Conservation (phyloP, 2,888 invertebrate genomes). For the Schizotus pectinicornis region DNA sequence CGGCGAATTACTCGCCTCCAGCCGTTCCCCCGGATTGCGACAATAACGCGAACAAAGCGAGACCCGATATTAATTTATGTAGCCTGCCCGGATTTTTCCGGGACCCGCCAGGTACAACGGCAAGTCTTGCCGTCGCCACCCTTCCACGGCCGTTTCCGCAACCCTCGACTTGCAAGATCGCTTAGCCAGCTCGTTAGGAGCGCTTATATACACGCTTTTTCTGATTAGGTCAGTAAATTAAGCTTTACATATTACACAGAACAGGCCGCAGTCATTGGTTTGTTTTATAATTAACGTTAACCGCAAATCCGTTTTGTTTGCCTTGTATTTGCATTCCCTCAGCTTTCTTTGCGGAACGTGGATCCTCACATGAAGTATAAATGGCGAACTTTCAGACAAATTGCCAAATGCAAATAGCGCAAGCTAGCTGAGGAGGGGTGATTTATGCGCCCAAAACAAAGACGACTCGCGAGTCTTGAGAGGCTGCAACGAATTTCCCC, state of each 20-base stretch:
- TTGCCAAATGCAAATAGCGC: constrained; percentile 7
- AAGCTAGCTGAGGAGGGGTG: too few species aligned
- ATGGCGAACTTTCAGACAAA: not conserved
- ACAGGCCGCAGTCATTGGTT: constrained; percentile 32
- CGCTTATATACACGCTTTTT: constrained; percentile 30
- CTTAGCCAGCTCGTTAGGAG: constrained; percentile 38
- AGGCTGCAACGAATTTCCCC: not conserved
- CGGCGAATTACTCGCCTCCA: too few species aligned
- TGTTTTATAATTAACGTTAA: constrained; percentile 34
- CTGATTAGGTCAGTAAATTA: constrained; percentile 43
- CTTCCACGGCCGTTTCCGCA: too few species aligned
- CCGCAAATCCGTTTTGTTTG: not conserved
- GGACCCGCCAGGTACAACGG: too few species aligned
- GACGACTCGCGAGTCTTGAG: too few species aligned
- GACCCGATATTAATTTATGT: too few species aligned
- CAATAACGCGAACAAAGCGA: too few species aligned
- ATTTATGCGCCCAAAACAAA: too few species aligned
- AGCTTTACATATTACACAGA: constrained; percentile 40
- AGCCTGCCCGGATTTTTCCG: too few species aligned
- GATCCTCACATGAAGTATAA: constrained; percentile 22
- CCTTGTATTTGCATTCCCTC: constrained; percentile 20
- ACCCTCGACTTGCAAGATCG: constrained; percentile 21
- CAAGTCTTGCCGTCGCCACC: too few species aligned
- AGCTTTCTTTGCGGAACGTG: constrained; percentile 31
- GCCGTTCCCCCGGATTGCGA: too few species aligned